Conservation (phyloP, 2,113 vertebrate species). For the Epinephelus cyanopodus region DNA sequence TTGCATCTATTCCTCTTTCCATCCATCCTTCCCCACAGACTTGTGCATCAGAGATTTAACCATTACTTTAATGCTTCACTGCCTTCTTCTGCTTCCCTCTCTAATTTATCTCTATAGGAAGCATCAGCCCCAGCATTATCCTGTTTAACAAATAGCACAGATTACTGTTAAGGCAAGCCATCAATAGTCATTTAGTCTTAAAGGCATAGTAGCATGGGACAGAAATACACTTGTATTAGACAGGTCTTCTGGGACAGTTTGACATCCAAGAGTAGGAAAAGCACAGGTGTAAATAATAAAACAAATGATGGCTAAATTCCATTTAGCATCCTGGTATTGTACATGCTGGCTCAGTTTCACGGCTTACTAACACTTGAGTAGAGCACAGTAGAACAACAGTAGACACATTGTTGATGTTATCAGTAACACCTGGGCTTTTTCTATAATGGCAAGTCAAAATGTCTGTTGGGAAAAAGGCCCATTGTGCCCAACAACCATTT, state of each 20-base stretch:
- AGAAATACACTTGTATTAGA: not conserved
- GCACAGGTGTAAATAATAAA: too few species aligned
- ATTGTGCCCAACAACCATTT: not conserved
- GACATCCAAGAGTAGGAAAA: too few species aligned
- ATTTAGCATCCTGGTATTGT: too few species aligned
- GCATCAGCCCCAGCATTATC: constrained; percentile 19
- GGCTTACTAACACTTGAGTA: too few species aligned
- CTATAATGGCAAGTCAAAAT: too few species aligned
- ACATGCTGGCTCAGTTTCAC: too few species aligned
- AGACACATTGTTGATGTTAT: too few species aligned
- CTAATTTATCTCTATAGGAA: not conserved
- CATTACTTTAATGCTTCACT: constrained; percentile 33
- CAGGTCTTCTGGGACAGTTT: not conserved
- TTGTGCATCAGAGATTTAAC: constrained; percentile 53
- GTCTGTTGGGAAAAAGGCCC: too few species aligned
- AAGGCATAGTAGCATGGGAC: not conserved
- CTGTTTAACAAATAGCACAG: constrained; percentile 26
- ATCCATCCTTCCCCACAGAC: constrained; percentile 49
- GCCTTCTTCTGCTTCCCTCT: constrained; percentile 8
- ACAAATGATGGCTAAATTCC: too few species aligned
- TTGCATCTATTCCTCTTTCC: constrained; percentile 34
- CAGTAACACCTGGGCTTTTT: too few species aligned
- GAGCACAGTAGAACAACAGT: too few species aligned
- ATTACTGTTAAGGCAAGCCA: constrained; percentile 40
- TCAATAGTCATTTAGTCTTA: constrained; percentile 13